Evolutionary conservation across 1,140 invertebrate species (phyloP), one percentile per base, ranked within the genome.

Genomic region (Cheumatopsyche charites): DNA sequence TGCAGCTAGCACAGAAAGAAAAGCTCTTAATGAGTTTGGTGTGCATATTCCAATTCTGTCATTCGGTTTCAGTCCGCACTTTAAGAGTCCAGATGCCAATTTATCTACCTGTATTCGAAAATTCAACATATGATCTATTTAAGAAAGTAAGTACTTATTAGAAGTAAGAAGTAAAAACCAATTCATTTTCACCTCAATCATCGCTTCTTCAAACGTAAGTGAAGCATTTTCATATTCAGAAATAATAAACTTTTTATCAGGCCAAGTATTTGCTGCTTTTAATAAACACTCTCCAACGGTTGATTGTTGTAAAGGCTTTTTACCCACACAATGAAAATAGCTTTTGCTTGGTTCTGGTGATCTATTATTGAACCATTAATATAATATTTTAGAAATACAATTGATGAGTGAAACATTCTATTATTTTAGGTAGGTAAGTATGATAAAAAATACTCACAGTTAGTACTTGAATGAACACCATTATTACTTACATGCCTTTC

Each of bases 41-140:
- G 90, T 89, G 91, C 92, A 96, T 15, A 97, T 84, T 0, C 90
- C 95, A 11, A 98, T 75, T n/a, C 91, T 80, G 78, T 98, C 95
- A 0, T 93, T 93, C 41, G 80, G 85, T 65, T 88, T 79, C 2
- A 97, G 77, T 0, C 94, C 94, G 11, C 95, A 74, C 47, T 87
- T 86, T 36, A 88, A 77, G 0, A 97, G 82, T 1, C 92, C 92
- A 2, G 90, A 89, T 0, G 94, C 94, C 0, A 97, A 77, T 61
- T 85, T 84, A 77, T 96, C 89, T 0, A 84, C 86, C 83, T 93
- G 36, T n/a, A n/a, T n/a, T 42, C 29, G 72, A 70, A 61, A 62
- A 19, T 26, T 25, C 15, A 68, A 70, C 45, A 62, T 17, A 42
- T 47, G 61, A 61, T 21, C 3, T 43, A 61, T 70, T 43, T 21